Evolutionary conservation across 1,140 invertebrate species (phyloP).

Genomic region (Parasteatoda tepidariorum): DNA sequence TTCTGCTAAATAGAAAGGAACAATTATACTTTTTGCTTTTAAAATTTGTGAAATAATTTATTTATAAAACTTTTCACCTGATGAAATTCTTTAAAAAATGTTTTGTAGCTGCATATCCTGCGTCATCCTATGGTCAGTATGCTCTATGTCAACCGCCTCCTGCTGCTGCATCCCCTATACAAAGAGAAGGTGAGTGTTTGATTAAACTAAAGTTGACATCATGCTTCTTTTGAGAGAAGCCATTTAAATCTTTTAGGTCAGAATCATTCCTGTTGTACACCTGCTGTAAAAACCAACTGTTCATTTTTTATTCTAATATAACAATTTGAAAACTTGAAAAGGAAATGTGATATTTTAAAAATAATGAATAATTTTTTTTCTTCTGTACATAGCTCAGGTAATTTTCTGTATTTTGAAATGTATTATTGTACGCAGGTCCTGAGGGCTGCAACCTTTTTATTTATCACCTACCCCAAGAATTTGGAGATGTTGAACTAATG

Average conservation of each 20-base stretch:
- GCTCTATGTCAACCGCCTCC: constrained; percentile 91
- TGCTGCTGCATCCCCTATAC: constrained; percentile 82
- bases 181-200: constrained; percentile 87
- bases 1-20: too few relatives aligned
- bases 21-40: too few relatives aligned
- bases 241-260: not conserved
- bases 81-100: too few relatives aligned
- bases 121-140: constrained; percentile 83
- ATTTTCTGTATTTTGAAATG: too few relatives aligned
- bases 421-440: constrained; percentile 79
- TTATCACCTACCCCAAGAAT: constrained; percentile 99
- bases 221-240: not conserved
- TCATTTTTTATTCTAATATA: too few relatives aligned
- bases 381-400: too few relatives aligned
- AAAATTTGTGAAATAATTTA: too few relatives aligned
- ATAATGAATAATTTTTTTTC: too few relatives aligned
- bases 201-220: not conserved
- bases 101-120: constrained; percentile 88
- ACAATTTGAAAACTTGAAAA: too few relatives aligned
- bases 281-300: too few relatives aligned
- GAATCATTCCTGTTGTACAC: not conserved
- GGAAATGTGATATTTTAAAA: too few relatives aligned
- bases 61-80: too few relatives aligned
- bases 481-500: constrained; percentile 97
- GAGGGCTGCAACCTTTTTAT: constrained; percentile 99